phyloP scores from a whole-genome alignment of 2,797 vertebrate genomes.

The Anomalospiza imberbis region DNA sequence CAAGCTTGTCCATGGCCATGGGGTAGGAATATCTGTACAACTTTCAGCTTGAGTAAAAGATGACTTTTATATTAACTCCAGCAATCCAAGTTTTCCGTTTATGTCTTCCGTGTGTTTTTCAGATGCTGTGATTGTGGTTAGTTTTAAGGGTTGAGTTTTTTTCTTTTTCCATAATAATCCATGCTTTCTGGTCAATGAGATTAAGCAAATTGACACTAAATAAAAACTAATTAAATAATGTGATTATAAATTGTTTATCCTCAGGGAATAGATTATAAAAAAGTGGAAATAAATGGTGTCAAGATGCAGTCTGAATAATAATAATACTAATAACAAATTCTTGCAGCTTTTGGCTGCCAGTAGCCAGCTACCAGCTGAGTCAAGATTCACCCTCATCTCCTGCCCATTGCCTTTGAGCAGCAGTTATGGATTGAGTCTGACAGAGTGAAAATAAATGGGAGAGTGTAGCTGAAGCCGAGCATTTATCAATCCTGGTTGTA shows the following conservation, averaged over 20 bases:
- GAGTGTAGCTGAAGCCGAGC: conserved; percentile 24
- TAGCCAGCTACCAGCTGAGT: conserved; percentile 17
- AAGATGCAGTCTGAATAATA: background rate
- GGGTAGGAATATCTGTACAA: background rate
- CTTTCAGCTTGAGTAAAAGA: background rate
- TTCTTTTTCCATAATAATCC: background rate
- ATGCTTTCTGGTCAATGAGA: background rate
- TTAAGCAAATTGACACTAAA: background rate
- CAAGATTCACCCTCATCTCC: conserved; percentile 13
- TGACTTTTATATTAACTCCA: background rate
- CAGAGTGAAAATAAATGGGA: conserved; percentile 57
- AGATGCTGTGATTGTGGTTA: background rate
- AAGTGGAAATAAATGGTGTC: background rate
- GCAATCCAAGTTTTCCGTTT: background rate
- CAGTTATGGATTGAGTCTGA: conserved; percentile 56
- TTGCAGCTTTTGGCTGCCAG: background rate
- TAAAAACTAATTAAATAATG: conserved; percentile 26
- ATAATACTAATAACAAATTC: background rate
- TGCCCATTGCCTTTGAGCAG: conserved; percentile 10
- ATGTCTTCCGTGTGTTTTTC: background rate
- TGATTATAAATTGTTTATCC: conserved; percentile 10
- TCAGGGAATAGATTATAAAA: background rate
- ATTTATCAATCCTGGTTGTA: conserved; percentile 50
- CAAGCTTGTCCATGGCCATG: background rate
- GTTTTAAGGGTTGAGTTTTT: background rate